Evolutionary conservation across 2,113 vertebrate genomes (phyloP).

Genomic region (Reinhardtius hippoglossoides): DNA sequence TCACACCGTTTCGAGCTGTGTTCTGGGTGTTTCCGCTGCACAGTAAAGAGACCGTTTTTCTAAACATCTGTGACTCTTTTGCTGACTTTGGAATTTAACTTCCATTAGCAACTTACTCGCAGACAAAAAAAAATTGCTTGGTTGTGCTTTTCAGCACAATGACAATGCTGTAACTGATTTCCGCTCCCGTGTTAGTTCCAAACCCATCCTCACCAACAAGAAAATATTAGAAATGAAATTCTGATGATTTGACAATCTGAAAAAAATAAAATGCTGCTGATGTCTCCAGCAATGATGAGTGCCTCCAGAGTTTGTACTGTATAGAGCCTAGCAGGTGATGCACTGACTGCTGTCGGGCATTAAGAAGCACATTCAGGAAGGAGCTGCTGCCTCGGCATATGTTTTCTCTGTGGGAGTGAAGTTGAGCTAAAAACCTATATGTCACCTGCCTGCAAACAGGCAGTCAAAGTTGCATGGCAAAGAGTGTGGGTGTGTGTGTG

Average conservation of each 20-base stretch:
- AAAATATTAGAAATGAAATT: slow-evolving; percentile 51
- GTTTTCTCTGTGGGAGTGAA: slow-evolving; percentile 40
- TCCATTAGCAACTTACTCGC: slow-evolving; percentile 23
- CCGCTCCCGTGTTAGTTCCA: slow-evolving; percentile 35
- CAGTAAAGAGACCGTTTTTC: slow-evolving; percentile 35
- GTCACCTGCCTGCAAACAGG: slow-evolving; percentile 35
- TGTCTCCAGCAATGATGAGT: slow-evolving; percentile 26
- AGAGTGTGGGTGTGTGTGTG: slow-evolving; percentile 16
- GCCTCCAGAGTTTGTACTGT: slow-evolving; percentile 28
- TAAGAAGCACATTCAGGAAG: slow-evolving; percentile 44
- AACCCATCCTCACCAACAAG: slow-evolving; percentile 40
- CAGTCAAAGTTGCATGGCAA: slow-evolving; percentile 20
- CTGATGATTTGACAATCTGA: slow-evolving; percentile 57
- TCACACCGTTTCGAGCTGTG: background rate
- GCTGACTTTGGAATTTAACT: slow-evolving; percentile 61
- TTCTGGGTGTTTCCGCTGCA: slow-evolving; percentile 6
- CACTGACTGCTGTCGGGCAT: slow-evolving; percentile 32
- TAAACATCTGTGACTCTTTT: slow-evolving; percentile 34
- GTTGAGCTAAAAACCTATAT: slow-evolving; percentile 42
- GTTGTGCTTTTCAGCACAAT: slow-evolving; percentile 50
- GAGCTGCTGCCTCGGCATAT: slow-evolving; percentile 58
- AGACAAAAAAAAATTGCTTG: slow-evolving; percentile 38
- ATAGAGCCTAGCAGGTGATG: slow-evolving; percentile 27
- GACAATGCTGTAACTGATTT: slow-evolving; percentile 46
- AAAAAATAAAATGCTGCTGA: slow-evolving; percentile 13